phyloP scores from a whole-genome alignment of 2,888 invertebrate genomes.

The Laothoe populi region DNA sequence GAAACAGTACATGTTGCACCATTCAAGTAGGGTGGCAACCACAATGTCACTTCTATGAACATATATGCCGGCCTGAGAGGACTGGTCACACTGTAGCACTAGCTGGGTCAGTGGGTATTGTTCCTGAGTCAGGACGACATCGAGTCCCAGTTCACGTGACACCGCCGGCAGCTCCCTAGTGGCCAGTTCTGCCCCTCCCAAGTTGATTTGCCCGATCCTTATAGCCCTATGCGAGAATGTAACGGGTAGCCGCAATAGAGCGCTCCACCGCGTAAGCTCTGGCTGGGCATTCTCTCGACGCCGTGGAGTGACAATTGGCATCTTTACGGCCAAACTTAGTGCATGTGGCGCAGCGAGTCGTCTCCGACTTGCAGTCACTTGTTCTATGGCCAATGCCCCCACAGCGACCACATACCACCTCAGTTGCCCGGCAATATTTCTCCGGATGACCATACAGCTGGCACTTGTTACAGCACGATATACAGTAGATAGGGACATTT shows the following conservation, averaged over 20 bases:
- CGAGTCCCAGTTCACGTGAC: no score
- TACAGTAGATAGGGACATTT: no score
- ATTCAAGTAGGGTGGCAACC: conserved; percentile 33
- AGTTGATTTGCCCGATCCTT: no score
- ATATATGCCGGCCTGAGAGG: conserved; percentile 8
- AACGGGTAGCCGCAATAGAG: no score
- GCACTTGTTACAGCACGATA: conserved; percentile 35
- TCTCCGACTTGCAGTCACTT: conserved; percentile 26
- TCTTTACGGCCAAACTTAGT: no score
- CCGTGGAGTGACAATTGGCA: conserved; percentile 32
- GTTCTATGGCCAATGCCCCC: conserved; percentile 36
- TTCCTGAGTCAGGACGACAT: no score
- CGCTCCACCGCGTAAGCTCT: conserved; percentile 34
- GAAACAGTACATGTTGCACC: conserved; percentile 31
- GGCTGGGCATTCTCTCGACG: conserved; percentile 36
- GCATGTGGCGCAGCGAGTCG: conserved; percentile 37
- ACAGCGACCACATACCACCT: conserved; percentile 36
- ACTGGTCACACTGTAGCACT: no score
- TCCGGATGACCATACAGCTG: conserved; percentile 51
- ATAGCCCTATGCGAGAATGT: no score
- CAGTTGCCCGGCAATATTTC: conserved; percentile 36
- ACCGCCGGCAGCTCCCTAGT: no score
- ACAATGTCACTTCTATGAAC: conserved; percentile 22
- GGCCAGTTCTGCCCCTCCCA: no score
- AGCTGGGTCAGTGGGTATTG: no score